Evolutionary conservation across 2,888 invertebrate species (phyloP).

Genomic region (Cryptophagus acutangulus): DNA sequence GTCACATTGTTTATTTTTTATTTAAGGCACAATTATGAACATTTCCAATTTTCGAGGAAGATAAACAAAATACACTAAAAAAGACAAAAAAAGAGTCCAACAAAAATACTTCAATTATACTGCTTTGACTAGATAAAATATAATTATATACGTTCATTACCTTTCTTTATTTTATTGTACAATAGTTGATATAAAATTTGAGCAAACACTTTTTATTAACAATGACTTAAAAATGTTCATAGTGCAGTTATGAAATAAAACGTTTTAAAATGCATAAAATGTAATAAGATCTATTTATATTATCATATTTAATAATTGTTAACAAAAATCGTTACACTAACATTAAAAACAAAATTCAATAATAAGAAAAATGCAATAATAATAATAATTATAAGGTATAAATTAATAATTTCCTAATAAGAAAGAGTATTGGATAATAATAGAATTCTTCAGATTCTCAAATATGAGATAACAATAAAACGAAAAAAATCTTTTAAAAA

Average conservation of each 20-base stretch:
- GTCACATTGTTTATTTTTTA: too few relatives aligned
- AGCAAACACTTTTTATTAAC: constrained; percentile 11
- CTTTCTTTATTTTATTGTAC: background rate
- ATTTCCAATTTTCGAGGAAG: constrained; percentile 23
- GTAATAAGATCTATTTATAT: background rate
- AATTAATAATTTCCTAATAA: background rate
- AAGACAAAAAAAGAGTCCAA: constrained; percentile 9
- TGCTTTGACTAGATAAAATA: constrained; percentile 10
- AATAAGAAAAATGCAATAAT: constrained; percentile 9
- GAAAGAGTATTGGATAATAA: constrained; percentile 21
- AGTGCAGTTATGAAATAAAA: constrained; percentile 24
- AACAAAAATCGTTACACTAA: constrained; percentile 17
- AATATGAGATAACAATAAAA: constrained; percentile 26
- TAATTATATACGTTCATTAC: too few relatives aligned
- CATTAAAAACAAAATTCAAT: constrained; percentile 9
- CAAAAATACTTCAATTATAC: constrained; percentile 10
- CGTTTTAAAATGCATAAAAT: constrained; percentile 8
- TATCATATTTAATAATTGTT: constrained; percentile 12
- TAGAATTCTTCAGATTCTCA: constrained; percentile 21
- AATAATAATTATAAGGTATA: background rate
- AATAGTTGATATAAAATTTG: constrained; percentile 4
- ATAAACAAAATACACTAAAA: too few relatives aligned
- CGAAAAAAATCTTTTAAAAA: constrained; percentile 16
- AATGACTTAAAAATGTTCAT: constrained; percentile 29
- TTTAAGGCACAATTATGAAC: constrained; percentile 32